A percentile compares a stretch with the other conserved stretches of the same genome.
phyloP scores from a whole-genome alignment of 1,140 invertebrate species.

The Spodoptera litura region DNA sequence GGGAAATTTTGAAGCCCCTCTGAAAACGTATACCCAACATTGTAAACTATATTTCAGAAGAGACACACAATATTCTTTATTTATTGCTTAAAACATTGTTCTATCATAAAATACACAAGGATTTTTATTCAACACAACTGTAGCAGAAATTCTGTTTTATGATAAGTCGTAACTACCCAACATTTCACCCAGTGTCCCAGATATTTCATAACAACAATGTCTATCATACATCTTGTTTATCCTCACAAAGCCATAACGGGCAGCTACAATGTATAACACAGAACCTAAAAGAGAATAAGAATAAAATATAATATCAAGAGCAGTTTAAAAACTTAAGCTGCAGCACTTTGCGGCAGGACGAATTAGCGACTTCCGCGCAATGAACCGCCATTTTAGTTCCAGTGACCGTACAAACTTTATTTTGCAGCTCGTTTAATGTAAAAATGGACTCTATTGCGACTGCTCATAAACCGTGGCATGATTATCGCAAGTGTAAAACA shows the following conservation, averaged over 20 bases:
- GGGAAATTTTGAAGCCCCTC: too few relatives aligned
- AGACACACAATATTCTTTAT: too few relatives aligned
- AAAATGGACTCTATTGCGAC: not conserved
- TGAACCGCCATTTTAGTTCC: conserved; percentile 32
- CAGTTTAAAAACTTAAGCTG: conserved; percentile 26
- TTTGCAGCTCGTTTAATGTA: not conserved
- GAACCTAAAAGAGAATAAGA: conserved; percentile 2
- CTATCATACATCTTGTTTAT: not conserved
- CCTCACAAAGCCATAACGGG: not conserved
- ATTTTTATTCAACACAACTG: too few relatives aligned
- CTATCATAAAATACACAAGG: too few relatives aligned
- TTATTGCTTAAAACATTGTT: too few relatives aligned
- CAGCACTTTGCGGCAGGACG: conserved; percentile 30
- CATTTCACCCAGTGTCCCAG: not conserved
- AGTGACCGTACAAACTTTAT: conserved; percentile 21
- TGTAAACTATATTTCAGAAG: too few relatives aligned
- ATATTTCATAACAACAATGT: conserved; percentile 4
- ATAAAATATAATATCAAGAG: conserved; percentile 12
- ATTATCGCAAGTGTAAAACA: not conserved
- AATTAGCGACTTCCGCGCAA: conserved; percentile 41
- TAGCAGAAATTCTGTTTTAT: not conserved
- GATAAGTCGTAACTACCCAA: not conserved
- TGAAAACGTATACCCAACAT: too few relatives aligned
- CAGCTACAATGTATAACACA: conserved; percentile 5
- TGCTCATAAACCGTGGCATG: not conserved